Conservation (phyloP, 2,797 vertebrate species). For the Erithacus rubecula region DNA sequence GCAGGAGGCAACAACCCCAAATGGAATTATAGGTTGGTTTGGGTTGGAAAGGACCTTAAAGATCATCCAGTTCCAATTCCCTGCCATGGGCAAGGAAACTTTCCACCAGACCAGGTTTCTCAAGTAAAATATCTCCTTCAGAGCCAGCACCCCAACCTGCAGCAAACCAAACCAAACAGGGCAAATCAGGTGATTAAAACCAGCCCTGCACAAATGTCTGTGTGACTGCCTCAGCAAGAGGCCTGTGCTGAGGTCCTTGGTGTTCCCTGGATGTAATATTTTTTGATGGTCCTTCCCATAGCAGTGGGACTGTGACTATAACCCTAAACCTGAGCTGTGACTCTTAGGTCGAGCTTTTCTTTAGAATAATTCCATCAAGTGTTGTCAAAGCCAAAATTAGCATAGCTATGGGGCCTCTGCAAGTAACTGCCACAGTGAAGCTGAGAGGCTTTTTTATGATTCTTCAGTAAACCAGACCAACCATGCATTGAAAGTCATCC, state of each 20-base stretch:
- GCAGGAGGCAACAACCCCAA: background rate
- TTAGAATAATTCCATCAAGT: background rate
- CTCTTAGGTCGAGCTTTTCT: background rate
- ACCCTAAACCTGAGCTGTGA: background rate
- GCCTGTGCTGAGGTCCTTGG: background rate
- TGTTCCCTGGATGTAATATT: background rate
- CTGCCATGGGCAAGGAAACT: fast-evolving
- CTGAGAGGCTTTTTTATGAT: background rate
- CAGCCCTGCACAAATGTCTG: background rate
- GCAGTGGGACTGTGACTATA: background rate
- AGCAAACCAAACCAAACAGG: background rate
- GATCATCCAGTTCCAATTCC: background rate
- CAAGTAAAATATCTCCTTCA: background rate
- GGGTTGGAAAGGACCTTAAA: background rate
- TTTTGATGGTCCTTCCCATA: background rate
- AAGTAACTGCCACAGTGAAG: background rate
- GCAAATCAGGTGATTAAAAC: background rate
- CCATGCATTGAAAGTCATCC: background rate
- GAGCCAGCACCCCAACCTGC: background rate
- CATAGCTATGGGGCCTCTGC: background rate
- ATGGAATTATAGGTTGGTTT: background rate
- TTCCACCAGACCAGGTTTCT: background rate
- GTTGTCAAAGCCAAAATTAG: background rate
- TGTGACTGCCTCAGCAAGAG: background rate
- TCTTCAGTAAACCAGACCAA: slow-evolving; percentile 19